Evolutionary conservation across 2,888 invertebrate genomes (phyloP).

Genomic region (Cephus runcator): DNA sequence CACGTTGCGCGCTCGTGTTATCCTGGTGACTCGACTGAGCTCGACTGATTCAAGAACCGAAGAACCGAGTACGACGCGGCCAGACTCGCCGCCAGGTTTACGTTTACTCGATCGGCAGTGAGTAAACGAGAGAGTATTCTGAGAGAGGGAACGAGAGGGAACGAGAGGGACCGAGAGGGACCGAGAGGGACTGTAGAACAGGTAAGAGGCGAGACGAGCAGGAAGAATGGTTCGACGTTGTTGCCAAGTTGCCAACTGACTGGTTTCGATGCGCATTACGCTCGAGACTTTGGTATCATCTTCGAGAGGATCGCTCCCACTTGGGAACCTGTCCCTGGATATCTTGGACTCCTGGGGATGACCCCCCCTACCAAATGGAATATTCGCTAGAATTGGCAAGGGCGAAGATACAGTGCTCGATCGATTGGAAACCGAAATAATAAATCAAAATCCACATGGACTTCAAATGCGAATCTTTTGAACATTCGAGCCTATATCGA

Average conservation of each 20-base stretch:
- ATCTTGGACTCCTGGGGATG: no score
- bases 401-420: no score
- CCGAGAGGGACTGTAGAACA: constrained; percentile 26
- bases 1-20: background rate
- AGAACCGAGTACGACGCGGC: constrained; percentile 36
- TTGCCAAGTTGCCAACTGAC: constrained; percentile 49
- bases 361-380: no score
- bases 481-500: no score
- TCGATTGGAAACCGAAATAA: no score
- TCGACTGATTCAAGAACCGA: constrained; percentile 57
- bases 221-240: constrained; percentile 36
- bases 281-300: no score
- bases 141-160: constrained; percentile 26
- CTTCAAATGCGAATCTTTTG: no score
- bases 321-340: no score
- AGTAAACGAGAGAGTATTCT: constrained; percentile 30
- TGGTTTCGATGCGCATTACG: constrained; percentile 7
- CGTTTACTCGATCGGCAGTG: constrained; percentile 47
- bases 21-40: constrained; percentile 26
- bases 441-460: no score
- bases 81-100: constrained; percentile 37
- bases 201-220: constrained; percentile 19
- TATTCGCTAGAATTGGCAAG: no score
- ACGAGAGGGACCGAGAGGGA: constrained; percentile 30
- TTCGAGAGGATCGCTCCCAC: no score